These are phyloP conservation scores for Monochamus saltuarius DNA, from an alignment of 1,140 invertebrate species.

Conservation along the genomic window DNA sequence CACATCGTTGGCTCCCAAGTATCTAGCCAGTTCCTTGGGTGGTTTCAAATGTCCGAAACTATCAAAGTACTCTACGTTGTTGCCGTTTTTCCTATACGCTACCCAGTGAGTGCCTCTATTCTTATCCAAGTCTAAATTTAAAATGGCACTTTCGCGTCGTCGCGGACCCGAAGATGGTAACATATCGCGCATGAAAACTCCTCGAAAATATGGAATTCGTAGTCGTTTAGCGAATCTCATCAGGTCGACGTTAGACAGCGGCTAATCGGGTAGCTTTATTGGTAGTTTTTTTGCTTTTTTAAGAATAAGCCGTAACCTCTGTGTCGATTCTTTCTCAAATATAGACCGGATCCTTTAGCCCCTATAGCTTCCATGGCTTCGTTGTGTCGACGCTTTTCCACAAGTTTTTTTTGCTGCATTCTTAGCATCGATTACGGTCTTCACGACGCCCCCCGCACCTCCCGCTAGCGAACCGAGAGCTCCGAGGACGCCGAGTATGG, in stretches of 20 bases:
- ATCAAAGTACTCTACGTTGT: slow-evolving; percentile 26
- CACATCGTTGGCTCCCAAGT: slow-evolving; percentile 16
- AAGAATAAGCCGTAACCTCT: not conserved
- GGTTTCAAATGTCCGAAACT: slow-evolving; percentile 30
- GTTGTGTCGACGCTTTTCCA: not conserved
- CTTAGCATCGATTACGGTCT: too few relatives aligned
- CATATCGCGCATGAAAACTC: slow-evolving; percentile 18
- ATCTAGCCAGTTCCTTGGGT: slow-evolving; percentile 23
- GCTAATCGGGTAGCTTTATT: too few relatives aligned
- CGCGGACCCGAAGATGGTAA: slow-evolving; percentile 12
- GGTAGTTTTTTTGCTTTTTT: not conserved
- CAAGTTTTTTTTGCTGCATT: not conserved
- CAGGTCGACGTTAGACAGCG: too few relatives aligned
- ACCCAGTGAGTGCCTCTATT: slow-evolving; percentile 45
- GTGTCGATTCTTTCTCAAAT: not conserved
- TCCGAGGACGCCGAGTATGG: too few relatives aligned
- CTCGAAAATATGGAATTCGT: slow-evolving; percentile 20
- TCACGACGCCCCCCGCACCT: too few relatives aligned
- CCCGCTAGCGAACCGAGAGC: too few relatives aligned
- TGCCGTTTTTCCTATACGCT: slow-evolving; percentile 21
- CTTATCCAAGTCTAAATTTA: slow-evolving; percentile 43
- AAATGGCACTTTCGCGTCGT: slow-evolving; percentile 42
- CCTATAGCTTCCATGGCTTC: too few relatives aligned
- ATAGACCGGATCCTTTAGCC: not conserved
- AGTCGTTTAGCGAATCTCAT: not conserved